These are phyloP conservation scores for Ophion ventricosus DNA, from an alignment of 2,888 invertebrate genomes.

Conservation along the genomic window DNA sequence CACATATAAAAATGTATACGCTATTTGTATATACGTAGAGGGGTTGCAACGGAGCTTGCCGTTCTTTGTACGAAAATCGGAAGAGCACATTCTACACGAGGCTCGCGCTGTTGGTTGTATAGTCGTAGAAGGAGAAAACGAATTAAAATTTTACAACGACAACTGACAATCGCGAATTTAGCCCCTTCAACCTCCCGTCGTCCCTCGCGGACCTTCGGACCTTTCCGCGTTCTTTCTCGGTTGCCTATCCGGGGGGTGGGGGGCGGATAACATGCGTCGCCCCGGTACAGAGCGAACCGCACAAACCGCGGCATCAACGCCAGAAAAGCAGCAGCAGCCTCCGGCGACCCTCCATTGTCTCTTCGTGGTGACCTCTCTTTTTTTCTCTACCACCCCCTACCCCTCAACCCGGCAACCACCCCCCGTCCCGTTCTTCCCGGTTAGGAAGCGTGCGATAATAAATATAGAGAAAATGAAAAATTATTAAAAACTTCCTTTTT, in stretches of 20 bases:
- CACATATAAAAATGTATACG: conserved; percentile 2
- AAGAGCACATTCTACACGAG: conserved; percentile 57
- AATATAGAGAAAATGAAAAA: conserved; percentile 84
- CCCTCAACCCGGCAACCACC: conserved; percentile 39
- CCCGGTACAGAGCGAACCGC: conserved; percentile 42
- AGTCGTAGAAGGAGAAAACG: conserved; percentile 69
- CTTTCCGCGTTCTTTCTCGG: conserved; percentile 58
- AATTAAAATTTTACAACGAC: conserved; percentile 80
- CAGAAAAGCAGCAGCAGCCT: conserved; percentile 67
- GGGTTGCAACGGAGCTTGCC: conserved; percentile 31
- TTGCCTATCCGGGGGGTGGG: conserved; percentile 59
- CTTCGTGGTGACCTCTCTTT: conserved; percentile 68
- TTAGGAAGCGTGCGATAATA: conserved; percentile 83
- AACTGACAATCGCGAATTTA: conserved; percentile 75
- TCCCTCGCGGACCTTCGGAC: conserved; percentile 37
- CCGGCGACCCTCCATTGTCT: conserved; percentile 79
- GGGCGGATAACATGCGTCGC: conserved; percentile 55
- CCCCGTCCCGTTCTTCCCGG: conserved; percentile 72
- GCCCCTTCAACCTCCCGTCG: conserved; percentile 40
- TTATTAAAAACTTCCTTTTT: conserved; percentile 84
- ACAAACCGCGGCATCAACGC: conserved; percentile 62
- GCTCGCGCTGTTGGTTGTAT: conserved; percentile 11
- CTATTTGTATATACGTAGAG: neutral
- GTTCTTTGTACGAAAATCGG: conserved; percentile 69
- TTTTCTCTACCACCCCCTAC: conserved; percentile 34